Evolutionary conservation across 2,888 invertebrate genomes (phyloP), one percentile per base, ranked within the genome.

Genomic region (Tetrapedia diversipes): DNA sequence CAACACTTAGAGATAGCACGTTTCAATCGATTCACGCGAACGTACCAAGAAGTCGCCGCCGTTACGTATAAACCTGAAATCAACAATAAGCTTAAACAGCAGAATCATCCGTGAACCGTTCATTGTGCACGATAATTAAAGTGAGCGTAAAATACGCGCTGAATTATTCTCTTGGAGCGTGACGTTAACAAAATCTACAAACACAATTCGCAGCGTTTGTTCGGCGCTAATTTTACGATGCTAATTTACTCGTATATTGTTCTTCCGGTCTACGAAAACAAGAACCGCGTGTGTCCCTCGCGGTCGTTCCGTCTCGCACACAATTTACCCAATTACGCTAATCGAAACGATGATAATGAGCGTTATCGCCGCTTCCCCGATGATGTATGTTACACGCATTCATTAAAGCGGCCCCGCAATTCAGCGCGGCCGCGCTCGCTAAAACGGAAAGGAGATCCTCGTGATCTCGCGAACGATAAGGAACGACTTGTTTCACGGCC

Each of bases 241-340:
- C 45, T n/a, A 47, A 61, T 61, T 61, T 24, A 16, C 24, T 1
- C 24, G 2, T 43, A 14, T 2, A 19, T 8, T 22, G 14, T 16
- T 2, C 7, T 29, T 3, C 22, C 19, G 8, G n/a, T 2, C 41
- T 1, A n/a, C 57, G 41, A 54, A 54, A 37, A 37, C 22, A 37
- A 37, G n/a, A 34, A 43, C n/a, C n/a, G n/a, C n/a, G n/a, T n/a
- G n/a, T n/a, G n/a, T n/a, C n/a, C n/a, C n/a, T n/a, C n/a, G n/a
- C n/a, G n/a, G n/a, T 39, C n/a, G 14, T 4, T 39, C 39, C 19
- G 14, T 49, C 32, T 63, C 56, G 27, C 32, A 45, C 32, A 29
- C 24, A 54, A 68, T 74, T 54, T 43, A 41, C 47, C 37, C 11
- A 68, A 68, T 68, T 77, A 41, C 43, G 37, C 19, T 74, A 74